These are phyloP conservation scores for Homarus gammarus DNA, from an alignment of 2,888 invertebrate species.

Conservation along the genomic window DNA sequence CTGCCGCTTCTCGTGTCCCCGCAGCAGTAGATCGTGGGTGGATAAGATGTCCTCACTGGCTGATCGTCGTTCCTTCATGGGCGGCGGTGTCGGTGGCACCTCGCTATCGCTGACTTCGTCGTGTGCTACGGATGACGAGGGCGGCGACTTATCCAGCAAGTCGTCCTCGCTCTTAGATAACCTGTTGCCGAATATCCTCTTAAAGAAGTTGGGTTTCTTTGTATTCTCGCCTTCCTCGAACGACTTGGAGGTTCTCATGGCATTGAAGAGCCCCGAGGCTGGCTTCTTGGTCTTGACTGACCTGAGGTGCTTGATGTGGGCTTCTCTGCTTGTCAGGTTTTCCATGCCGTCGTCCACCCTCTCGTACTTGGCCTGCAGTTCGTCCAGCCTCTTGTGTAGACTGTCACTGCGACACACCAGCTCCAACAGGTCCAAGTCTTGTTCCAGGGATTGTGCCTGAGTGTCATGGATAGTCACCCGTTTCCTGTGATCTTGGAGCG, in stretches of 20 bases:
- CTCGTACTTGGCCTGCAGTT: slow-evolving; percentile 65
- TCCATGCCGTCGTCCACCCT: slow-evolving; percentile 57
- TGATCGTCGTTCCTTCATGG: slow-evolving; percentile 36
- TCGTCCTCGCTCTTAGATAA: slow-evolving; percentile 53
- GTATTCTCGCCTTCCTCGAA: slow-evolving; percentile 48
- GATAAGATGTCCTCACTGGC: slow-evolving; percentile 55
- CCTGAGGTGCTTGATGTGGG: not conserved
- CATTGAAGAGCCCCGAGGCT: not conserved
- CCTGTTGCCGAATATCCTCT: slow-evolving; percentile 48
- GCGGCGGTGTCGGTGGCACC: not conserved
- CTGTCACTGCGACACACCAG: slow-evolving; percentile 62
- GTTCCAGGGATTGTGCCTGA: slow-evolving; percentile 32
- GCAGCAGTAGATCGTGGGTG: not conserved
- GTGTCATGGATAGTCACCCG: slow-evolving; percentile 42
- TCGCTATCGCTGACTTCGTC: not conserved
- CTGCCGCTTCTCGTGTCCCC: slow-evolving; percentile 36
- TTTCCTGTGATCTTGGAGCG: slow-evolving; percentile 18
- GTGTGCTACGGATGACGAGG: not conserved
- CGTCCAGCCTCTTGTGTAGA: slow-evolving; percentile 50
- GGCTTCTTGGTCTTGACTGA: not conserved
- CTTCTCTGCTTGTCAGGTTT: not conserved
- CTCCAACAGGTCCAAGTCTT: slow-evolving; percentile 58
- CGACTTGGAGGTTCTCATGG: slow-evolving; percentile 37
- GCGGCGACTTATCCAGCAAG: slow-evolving; percentile 21
- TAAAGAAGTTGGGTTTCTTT: slow-evolving; percentile 52